These are phyloP conservation scores for Cavia porcellus DNA, from an alignment of 2,113 vertebrate species.

Conservation along the genomic window DNA sequence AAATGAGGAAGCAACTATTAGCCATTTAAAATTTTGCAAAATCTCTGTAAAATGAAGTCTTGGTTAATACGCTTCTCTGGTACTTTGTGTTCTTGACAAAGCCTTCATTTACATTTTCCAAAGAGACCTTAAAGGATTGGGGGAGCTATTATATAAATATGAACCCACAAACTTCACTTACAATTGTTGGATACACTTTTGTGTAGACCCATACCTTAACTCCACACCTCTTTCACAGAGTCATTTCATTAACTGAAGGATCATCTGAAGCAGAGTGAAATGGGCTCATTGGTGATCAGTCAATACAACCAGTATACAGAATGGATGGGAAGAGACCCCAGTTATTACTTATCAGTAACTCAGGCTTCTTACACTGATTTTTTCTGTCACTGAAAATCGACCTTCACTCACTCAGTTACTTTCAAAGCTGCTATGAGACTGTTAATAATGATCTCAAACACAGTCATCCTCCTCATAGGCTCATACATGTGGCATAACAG, in stretches of 20 bases:
- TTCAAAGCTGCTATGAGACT: neutral
- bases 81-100: neutral
- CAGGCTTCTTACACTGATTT: neutral
- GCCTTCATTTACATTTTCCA: neutral
- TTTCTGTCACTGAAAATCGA: slow-evolving; percentile 3
- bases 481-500: neutral
- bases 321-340: neutral
- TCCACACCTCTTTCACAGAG: neutral
- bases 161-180: neutral
- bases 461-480: neutral
- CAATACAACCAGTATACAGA: neutral
- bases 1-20: neutral
- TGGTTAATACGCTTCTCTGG: neutral
- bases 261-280: neutral
- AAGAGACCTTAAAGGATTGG: neutral
- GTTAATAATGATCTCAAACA: slow-evolving; percentile 4
- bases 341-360: neutral
- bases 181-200: neutral
- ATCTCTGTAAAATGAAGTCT: neutral
- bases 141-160: neutral
- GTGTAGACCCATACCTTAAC: neutral
- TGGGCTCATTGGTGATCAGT: neutral
- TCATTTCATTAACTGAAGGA: neutral
- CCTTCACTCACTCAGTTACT: neutral
- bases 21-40: neutral